phyloP scores from a whole-genome alignment of 2,113 vertebrate genomes.

The Vicugna pacos region DNA sequence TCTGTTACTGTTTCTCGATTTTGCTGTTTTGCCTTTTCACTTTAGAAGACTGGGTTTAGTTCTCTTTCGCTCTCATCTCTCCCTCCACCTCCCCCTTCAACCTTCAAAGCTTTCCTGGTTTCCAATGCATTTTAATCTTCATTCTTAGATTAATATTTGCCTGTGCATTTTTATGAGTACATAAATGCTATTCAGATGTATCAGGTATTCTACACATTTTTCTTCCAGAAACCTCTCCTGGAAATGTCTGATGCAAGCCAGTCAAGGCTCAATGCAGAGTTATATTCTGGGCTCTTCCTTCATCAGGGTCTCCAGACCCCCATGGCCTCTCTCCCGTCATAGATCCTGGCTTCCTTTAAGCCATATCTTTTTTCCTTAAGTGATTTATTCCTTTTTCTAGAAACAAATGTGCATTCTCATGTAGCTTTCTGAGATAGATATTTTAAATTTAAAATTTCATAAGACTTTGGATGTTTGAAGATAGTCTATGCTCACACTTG shows the following conservation, averaged over 20 bases:
- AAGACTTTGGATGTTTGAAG: neutral
- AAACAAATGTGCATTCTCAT: neutral
- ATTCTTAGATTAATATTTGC: neutral
- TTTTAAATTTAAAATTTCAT: neutral
- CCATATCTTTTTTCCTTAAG: neutral
- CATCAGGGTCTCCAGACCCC: fast-evolving
- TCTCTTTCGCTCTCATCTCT: neutral
- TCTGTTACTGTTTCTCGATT: no score
- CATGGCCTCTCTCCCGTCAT: no score
- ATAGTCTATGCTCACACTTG: neutral
- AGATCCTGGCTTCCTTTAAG: neutral
- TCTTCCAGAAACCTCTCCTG: neutral
- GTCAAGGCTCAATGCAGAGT: neutral
- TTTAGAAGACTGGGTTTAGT: neutral
- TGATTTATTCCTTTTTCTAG: neutral
- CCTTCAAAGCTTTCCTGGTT: neutral
- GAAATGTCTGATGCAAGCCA: neutral
- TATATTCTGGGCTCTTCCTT: neutral
- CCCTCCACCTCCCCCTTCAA: fast-evolving
- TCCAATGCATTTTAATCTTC: neutral
- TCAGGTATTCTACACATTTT: no score
- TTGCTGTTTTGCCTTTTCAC: neutral
- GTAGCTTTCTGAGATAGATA: neutral
- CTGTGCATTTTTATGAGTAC: neutral
- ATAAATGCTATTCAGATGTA: neutral